A percentile compares a stretch with the other conserved stretches of the same genome.
These are phyloP conservation scores for Lytechinus variegatus DNA, from an alignment of 35 echinoderm and acorn worm species.

Conservation along the genomic window DNA sequence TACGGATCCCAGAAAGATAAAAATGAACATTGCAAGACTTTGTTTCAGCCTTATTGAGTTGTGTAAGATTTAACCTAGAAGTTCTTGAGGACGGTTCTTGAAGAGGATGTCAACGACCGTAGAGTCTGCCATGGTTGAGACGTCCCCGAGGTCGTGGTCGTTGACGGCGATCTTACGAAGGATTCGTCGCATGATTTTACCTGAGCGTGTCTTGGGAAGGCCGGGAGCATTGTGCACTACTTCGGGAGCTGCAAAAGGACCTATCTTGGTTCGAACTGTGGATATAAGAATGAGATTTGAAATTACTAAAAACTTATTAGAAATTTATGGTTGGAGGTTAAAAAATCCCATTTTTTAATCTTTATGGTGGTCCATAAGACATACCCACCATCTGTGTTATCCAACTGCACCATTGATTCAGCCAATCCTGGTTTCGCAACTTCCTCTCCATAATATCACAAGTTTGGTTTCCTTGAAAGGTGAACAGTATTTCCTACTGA, in stretches of 20 bases:
- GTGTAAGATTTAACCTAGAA: background rate
- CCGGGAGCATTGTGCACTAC: slow-evolving; percentile 90
- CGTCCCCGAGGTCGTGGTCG: slow-evolving; percentile 82
- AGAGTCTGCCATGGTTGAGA: slow-evolving; percentile 91
- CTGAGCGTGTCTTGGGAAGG: slow-evolving; percentile 96
- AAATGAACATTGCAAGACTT: background rate
- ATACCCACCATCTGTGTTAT: no score
- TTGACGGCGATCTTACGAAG: slow-evolving; percentile 93
- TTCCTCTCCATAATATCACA: no score
- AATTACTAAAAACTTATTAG: no score
- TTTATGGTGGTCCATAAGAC: no score
- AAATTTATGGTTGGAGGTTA: no score
- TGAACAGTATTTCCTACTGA: no score
- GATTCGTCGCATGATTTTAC: slow-evolving; percentile 95
- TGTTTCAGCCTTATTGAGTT: background rate
- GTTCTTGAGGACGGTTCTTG: slow-evolving; percentile 67
- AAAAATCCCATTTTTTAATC: no score
- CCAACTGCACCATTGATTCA: no score
- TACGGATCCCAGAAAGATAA: background rate
- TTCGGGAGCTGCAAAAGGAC: slow-evolving; percentile 88
- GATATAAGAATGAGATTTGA: no score
- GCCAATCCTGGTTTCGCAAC: no score
- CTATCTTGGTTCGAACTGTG: slow-evolving; percentile 65
- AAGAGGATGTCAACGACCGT: slow-evolving; percentile 88
- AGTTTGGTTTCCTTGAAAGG: no score